phyloP scores from a whole-genome alignment of 1,140 invertebrate genomes.

The Pseudomyrmex cubaensis region DNA sequence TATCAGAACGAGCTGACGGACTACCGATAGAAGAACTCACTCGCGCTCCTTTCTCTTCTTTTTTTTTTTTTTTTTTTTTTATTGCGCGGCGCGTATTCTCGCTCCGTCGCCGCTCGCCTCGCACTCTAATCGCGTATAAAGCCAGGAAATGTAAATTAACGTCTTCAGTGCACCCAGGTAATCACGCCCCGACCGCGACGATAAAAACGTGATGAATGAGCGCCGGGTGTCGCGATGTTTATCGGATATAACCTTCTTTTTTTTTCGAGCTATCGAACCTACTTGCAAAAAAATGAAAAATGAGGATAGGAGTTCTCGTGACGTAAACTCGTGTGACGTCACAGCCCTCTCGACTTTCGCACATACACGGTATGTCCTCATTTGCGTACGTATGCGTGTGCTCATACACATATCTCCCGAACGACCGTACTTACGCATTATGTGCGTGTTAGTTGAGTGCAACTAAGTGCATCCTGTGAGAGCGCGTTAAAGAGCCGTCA shows the following conservation, averaged over 20 bases:
- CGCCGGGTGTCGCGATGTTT: constrained; percentile 67
- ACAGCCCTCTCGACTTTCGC: constrained; percentile 54
- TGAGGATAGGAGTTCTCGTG: background rate
- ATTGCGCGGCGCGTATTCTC: constrained; percentile 37
- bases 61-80: constrained; percentile 16
- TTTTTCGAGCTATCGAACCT: constrained; percentile 55
- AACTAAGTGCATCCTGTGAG: constrained; percentile 58
- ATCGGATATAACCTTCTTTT: constrained; percentile 67
- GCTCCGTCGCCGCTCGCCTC: constrained; percentile 29
- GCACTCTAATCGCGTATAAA: constrained; percentile 30
- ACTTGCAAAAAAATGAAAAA: constrained; percentile 71
- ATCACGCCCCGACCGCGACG: constrained; percentile 69
- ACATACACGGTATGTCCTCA: background rate
- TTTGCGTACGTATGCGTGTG: background rate
- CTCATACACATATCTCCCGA: background rate
- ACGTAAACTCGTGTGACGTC: constrained; percentile 44
- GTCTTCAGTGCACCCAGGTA: constrained; percentile 70
- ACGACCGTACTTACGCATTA: background rate
- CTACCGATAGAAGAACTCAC: no score
- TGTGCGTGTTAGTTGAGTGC: constrained; percentile 45
- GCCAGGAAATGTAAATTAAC: constrained; percentile 77
- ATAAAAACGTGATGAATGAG: constrained; percentile 77
- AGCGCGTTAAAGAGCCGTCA: constrained; percentile 58
- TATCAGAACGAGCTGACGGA: background rate
- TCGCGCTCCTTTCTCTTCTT: no score